Evolutionary conservation across 2,113 vertebrate genomes (phyloP).

Genomic region (Condylura cristata): DNA sequence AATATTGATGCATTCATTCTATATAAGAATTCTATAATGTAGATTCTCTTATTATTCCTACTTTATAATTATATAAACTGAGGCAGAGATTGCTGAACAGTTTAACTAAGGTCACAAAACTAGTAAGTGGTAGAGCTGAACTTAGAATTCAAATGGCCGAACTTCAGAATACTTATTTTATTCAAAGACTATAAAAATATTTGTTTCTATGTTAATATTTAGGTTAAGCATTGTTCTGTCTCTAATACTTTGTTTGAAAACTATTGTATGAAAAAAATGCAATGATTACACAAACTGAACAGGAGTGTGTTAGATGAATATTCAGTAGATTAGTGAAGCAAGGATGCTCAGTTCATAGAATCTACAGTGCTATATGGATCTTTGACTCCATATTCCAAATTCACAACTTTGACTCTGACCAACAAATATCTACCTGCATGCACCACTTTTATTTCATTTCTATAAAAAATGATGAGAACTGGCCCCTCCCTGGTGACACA

Average conservation of each 20-base stretch:
- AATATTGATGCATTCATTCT: not conserved
- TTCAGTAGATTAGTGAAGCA: not conserved
- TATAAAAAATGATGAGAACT: not conserved
- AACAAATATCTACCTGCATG: not conserved
- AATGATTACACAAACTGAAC: not conserved
- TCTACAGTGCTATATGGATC: not conserved
- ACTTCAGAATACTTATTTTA: not conserved
- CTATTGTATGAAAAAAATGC: not conserved
- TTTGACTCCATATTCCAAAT: not conserved
- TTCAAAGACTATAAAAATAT: not conserved
- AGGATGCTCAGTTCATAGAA: not conserved
- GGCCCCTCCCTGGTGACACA: too few relatives aligned
- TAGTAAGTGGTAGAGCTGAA: not conserved
- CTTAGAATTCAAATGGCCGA: not conserved
- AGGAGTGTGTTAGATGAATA: not conserved
- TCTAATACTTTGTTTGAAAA: constrained; percentile 12
- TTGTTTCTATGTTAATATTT: not conserved
- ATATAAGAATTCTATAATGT: not conserved
- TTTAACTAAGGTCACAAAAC: not conserved
- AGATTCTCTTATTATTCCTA: not conserved
- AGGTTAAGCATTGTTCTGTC: not conserved
- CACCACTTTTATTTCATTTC: not conserved
- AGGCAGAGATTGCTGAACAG: not conserved
- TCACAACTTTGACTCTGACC: not conserved
- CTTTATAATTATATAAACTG: not conserved